Base-by-base conservation (phyloP, 2,797 vertebrate species). In the Anniella stebbinsi region DNA sequence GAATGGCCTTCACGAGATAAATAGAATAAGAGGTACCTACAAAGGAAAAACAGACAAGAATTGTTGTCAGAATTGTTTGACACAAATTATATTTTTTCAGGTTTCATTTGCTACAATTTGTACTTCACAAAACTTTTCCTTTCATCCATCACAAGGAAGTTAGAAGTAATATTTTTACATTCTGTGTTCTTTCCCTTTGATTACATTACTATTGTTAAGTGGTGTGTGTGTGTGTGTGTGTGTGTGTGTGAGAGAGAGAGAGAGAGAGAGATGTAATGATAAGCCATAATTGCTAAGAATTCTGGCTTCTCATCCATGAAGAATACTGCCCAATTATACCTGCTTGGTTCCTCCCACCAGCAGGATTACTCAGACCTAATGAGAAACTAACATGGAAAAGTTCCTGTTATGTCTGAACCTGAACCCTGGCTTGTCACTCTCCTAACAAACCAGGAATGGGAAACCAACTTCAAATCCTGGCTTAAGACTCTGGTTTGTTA, bases 21-120 rank as follows among this genome's bases (percentile, higher is more conserved):
- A 93, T 93, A 96, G 87, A 94, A 93, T 92, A 95, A 97, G 91
- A 96, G 96, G 95, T 96, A 98, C 98, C 98, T 99, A 97, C 95
- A 83, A 92, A 69, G 67, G 85, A 89, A 90, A 96, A 81, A 90
- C 90, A 97, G 88, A 97, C n/a, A 97, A 96, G 94, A 96, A 94
- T 38, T 66, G 57, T 86, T 91, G 95, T 98, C 97, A 98, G 96
- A 96, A 87, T 77, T 77, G 67, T 70, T 45, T 67, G 70, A 45
- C 80, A 87, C 96, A 96, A 95, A 87, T 60, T 83, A 90, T 21
- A 25, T 83, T 85, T 3, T 83, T 57, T 25, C 21, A 91, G 9
- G 10, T 93, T 95, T 86, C 45, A 90, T 60, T 91, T 90, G 48
- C 38, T 36, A 3, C n/a, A 77, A 54, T 0, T 88, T 60, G 92